phyloP scores from a whole-genome alignment of 2,888 invertebrate species.

The Mesoligia furuncula region DNA sequence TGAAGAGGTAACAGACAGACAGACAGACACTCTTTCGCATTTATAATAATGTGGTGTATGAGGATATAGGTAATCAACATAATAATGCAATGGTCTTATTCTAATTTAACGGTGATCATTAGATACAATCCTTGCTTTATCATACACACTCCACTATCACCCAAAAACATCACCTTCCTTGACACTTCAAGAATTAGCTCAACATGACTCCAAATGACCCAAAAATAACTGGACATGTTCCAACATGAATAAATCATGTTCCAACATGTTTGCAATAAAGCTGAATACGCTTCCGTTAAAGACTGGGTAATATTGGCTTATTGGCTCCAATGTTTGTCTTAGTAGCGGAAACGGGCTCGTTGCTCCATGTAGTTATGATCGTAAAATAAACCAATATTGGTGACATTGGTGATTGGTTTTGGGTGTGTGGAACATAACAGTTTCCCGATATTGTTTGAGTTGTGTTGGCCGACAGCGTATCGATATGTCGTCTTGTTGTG shows the following conservation, averaged over 20 bases:
- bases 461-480: constrained; percentile 24
- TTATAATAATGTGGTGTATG: too few species aligned
- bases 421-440: constrained; percentile 24
- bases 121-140: neutral
- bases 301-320: constrained; percentile 31
- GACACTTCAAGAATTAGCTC: constrained; percentile 34
- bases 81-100: too few species aligned
- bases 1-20: too few species aligned
- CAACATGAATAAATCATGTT: constrained; percentile 59
- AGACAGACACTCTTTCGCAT: too few species aligned
- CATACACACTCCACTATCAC: neutral
- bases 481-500: constrained; percentile 7
- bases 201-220: constrained; percentile 21
- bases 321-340: constrained; percentile 49
- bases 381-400: constrained; percentile 53
- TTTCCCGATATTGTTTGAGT: constrained; percentile 25
- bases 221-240: constrained; percentile 55
- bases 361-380: constrained; percentile 34
- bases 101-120: neutral
- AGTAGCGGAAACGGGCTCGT: constrained; percentile 9
- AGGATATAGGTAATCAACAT: too few species aligned
- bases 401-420: constrained; percentile 30
- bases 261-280: constrained; percentile 51
- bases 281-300: constrained; percentile 57
- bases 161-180: neutral